Conservation (phyloP, 2,113 vertebrate species). For the Chascanopsetta lugubris region DNA sequence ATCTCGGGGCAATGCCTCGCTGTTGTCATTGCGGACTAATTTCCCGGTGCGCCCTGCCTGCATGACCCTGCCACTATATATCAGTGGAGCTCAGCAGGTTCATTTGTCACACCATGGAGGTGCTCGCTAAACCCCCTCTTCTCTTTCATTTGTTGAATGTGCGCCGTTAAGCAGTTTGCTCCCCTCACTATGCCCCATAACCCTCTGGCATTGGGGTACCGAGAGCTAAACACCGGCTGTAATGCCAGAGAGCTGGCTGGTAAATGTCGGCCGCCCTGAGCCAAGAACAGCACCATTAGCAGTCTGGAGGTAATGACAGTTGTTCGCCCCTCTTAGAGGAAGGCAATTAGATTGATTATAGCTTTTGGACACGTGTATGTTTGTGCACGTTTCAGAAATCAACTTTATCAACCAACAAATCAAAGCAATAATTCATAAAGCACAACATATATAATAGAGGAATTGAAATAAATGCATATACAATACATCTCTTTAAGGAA, state of each 20-base stretch:
- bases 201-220: conserved; percentile 41
- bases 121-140: conserved; percentile 61
- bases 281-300: conserved; percentile 70
- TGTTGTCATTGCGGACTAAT: conserved; percentile 31
- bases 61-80: conserved; percentile 1
- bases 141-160: conserved; percentile 63
- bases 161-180: conserved; percentile 52
- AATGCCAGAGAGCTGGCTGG: conserved; percentile 68
- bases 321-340: conserved; percentile 37
- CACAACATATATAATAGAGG: too few species aligned
- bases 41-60: conserved; percentile 33
- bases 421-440: too few species aligned
- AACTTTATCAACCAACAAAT: too few species aligned
- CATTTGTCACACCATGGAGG: conserved; percentile 60
- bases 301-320: conserved; percentile 58
- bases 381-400: too few species aligned
- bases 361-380: conserved; percentile 6
- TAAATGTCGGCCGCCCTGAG: conserved; percentile 31
- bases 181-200: conserved; percentile 32
- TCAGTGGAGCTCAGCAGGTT: conserved; percentile 57
- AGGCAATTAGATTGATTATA: conserved; percentile 45
- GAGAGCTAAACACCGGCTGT: conserved; percentile 45
- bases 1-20: too few species aligned
- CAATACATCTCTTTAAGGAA: too few species aligned
- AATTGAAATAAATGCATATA: too few species aligned